Base-by-base conservation (phyloP, 2,113 vertebrate genomes). In the Dipodomys spectabilis region DNA sequence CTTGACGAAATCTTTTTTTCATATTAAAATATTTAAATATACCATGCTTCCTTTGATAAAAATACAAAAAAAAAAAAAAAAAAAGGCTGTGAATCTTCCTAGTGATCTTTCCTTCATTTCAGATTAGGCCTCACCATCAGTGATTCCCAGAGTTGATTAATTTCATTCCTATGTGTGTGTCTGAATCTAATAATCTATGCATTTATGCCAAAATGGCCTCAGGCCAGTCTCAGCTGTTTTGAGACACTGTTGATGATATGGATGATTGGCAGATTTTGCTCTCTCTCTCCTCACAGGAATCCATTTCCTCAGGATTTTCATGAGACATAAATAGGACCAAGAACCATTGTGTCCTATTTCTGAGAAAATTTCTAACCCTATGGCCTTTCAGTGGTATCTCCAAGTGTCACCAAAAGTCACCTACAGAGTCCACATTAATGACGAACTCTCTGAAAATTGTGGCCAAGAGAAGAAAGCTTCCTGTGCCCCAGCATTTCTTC, bases 311-410 rank as follows among this genome's bases (percentile, higher is more conserved):
- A 82, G 60, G 79, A 44, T 93, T 84, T 90, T 94, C 35, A 4
- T 67, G 67, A 86, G 67, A 88, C 78, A 80, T 77, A 20, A 90
- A 80, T 1, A 71, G 5, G 20, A 65, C 72, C 75, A 92, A 93
- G 32, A 74, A 87, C 11, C 22, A 19, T 0, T 39, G 18, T 7
- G n/a, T 32, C 12, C 53, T 32, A 71, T 1, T 89, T 91, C 53
- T 83, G 22, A 28, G 65, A 92, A 57, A 69, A 27, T 83, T 49
- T 91, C n/a, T 73, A 44, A 72, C 22, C 8, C 32, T 77, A 3
- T 1, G 7, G 23, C 11, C 1, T 64, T 64, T 25, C 57, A 88
- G 32, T 69, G 39, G 74, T 18, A 82, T 60, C n/a, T 73, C 62
- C 45, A 79, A 19, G 44, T 69, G 91, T 35, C 19, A 73, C 2